Conservation (phyloP, 1,140 invertebrate genomes). For the Drosophila arawakana region DNA sequence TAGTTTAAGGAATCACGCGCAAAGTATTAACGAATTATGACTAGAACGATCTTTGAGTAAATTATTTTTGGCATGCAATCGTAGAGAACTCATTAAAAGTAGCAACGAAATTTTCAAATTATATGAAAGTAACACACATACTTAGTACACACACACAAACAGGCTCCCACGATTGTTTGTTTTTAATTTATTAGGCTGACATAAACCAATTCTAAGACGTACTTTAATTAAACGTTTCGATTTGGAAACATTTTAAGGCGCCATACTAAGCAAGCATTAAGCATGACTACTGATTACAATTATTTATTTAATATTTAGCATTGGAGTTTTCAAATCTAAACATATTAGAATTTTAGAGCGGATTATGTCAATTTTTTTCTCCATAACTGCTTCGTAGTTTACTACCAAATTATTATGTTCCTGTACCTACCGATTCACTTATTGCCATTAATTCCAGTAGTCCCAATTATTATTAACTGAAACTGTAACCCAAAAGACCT, state of each 20-base stretch:
- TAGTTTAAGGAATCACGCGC: constrained; percentile 66
- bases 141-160: not conserved
- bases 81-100: constrained; percentile 57
- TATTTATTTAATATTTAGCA: constrained; percentile 41
- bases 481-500: constrained; percentile 42
- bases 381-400: constrained; percentile 25
- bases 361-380: constrained; percentile 62
- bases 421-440: constrained; percentile 49
- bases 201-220: constrained; percentile 14
- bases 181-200: constrained; percentile 23
- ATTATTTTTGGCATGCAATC: constrained; percentile 66
- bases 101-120: constrained; percentile 61
- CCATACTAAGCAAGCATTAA: constrained; percentile 42
- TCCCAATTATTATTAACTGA: constrained; percentile 18
- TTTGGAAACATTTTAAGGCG: constrained; percentile 27
- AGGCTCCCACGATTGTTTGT: constrained; percentile 11
- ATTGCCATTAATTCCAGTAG: constrained; percentile 55
- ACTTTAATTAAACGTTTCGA: constrained; percentile 23
- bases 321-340: constrained; percentile 16
- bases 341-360: constrained; percentile 29
- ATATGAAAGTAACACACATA: constrained; percentile 2
- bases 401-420: constrained; percentile 56
- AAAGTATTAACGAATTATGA: constrained; percentile 60
- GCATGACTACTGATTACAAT: constrained; percentile 32
- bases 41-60: constrained; percentile 36